phyloP scores from a whole-genome alignment of 2,888 invertebrate genomes.

The Tachina fera region DNA sequence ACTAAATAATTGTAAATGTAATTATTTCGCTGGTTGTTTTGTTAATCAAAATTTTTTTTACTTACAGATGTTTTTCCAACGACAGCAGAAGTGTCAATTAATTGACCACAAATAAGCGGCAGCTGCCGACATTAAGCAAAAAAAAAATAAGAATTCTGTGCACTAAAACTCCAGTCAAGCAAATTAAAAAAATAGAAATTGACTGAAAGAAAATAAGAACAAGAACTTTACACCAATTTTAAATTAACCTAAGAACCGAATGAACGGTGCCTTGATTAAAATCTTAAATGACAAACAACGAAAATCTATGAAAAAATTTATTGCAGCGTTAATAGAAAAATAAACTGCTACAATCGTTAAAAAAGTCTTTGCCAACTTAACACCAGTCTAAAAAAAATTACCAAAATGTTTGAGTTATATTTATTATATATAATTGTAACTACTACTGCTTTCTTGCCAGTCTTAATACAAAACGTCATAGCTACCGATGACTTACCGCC shows the following conservation, averaged over 20 bases:
- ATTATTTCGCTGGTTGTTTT: background rate
- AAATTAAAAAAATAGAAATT: slow-evolving; percentile 40
- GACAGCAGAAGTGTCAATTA: slow-evolving; percentile 2
- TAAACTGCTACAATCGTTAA: background rate
- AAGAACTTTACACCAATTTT: background rate
- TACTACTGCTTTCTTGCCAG: slow-evolving; percentile 35
- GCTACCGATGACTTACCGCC: slow-evolving; percentile 53
- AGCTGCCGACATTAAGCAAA: slow-evolving; percentile 31
- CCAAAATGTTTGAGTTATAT: slow-evolving; percentile 74
- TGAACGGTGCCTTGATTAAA: background rate
- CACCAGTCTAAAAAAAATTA: background rate
- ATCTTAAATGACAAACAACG: slow-evolving; percentile 43
- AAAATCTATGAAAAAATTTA: slow-evolving; percentile 14
- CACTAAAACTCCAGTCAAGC: slow-evolving; percentile 66
- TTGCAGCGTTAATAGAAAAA: slow-evolving; percentile 13
- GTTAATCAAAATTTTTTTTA: slow-evolving; percentile 20
- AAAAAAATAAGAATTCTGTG: slow-evolving; percentile 2
- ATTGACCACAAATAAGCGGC: slow-evolving; percentile 44
- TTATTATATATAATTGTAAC: slow-evolving; percentile 77
- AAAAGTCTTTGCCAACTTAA: background rate
- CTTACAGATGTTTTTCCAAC: slow-evolving; percentile 32
- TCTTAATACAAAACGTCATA: background rate
- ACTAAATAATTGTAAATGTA: too few relatives aligned
- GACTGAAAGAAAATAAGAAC: background rate
- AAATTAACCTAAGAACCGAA: background rate